phyloP scores from a whole-genome alignment of 2,888 invertebrate species.

The Phortica okadai region DNA sequence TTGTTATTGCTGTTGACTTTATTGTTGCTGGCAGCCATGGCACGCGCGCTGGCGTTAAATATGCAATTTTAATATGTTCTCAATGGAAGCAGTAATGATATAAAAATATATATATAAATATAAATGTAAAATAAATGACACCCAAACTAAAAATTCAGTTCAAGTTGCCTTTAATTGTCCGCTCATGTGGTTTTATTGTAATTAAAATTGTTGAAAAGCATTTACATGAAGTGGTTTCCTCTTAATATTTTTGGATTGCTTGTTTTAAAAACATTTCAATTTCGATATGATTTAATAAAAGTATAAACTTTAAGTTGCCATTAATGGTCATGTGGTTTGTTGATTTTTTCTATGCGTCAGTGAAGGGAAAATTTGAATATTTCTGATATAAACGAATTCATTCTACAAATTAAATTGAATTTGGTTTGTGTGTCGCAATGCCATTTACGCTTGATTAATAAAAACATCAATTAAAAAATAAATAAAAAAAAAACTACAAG shows the following conservation, averaged over 20 bases:
- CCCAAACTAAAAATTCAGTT: constrained; percentile 19
- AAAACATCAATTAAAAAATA: constrained; percentile 61
- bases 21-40: constrained; percentile 41
- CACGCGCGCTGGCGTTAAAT: constrained; percentile 55
- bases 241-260: too few species aligned
- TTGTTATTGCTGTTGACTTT: constrained; percentile 49
- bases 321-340: constrained; percentile 16
- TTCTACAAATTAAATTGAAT: background rate
- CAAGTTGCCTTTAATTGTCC: constrained; percentile 27
- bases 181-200: constrained; percentile 21
- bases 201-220: background rate
- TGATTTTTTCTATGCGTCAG: constrained; percentile 27
- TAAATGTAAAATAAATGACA: background rate
- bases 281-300: too few species aligned
- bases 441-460: constrained; percentile 67
- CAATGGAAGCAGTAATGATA: background rate
- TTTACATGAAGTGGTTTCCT: too few species aligned
- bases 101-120: too few species aligned
- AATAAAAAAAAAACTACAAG: constrained; percentile 31
- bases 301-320: too few species aligned
- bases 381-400: too few species aligned
- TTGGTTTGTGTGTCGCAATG: constrained; percentile 3
- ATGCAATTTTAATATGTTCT: constrained; percentile 24
- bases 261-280: too few species aligned
- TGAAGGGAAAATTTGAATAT: too few species aligned